Base-by-base conservation (phyloP, 2,113 vertebrate genomes). In the Echinops telfairi region DNA sequence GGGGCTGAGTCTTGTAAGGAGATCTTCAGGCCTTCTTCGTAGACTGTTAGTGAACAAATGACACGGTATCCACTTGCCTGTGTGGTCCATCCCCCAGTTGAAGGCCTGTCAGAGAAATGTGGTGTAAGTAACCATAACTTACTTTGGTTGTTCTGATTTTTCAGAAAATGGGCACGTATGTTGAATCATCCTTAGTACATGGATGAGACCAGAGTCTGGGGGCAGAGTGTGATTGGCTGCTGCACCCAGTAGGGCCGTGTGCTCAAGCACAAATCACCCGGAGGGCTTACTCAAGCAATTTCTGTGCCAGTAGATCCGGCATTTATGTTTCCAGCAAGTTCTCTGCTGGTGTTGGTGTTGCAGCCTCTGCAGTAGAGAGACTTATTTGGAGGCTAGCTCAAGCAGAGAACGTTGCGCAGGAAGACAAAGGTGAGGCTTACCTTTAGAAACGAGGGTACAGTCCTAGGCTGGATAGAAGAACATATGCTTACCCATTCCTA, bases 91-190 rank as follows among this genome's bases (percentile, higher is more conserved):
- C 3, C 6, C 3, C 60, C 57, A 82, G 43, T 57, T 73, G 60
- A 89, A 87, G 62, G 14, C 36, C 20, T 91, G 66, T 31, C 60
- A 71, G 64, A 79, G 57, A 82, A 94, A 80, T 11, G 43, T 40
- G 78, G 53, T 23, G 9, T 33, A 38, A 29, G 25, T 40, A n/a
- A n/a, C n/a, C 31, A 0, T 73, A 47, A 66, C 25, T 83, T 83
- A 27, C 29, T 88, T 71, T 90, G 43, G 57, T 70, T 89, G 6
- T 43, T 83, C 5, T 6, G 7, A 3, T 53, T 29, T 81, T 57
- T 85, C 22, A 27, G 91, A 40, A 47, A 70, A 75, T 71, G 71
- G 83, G 64, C 62, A n/a, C 15, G 9, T 40, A 29, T 70, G 79
- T 58, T 40, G 25, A 40, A 60, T 31, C 20, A 77, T 5, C 19